Evolutionary conservation across 2,113 vertebrate species (phyloP), one percentile per base, ranked within the genome.

Genomic region (Phalacrocorax aristotelis): DNA sequence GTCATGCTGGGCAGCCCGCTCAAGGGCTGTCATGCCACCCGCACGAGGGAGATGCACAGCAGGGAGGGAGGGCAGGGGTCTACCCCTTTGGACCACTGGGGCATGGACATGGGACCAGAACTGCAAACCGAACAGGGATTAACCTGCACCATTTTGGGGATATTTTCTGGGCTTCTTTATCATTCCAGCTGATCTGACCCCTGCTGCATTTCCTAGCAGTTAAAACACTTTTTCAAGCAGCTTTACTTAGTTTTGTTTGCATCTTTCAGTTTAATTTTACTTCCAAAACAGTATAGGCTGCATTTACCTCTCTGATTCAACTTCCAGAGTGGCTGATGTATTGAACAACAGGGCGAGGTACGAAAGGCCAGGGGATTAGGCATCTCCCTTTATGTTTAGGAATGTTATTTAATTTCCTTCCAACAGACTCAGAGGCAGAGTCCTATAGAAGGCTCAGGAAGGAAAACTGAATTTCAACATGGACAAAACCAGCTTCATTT

Each of bases 361-460:
- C 55, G 58, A 94, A 89, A 95, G n/a, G 19, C 49, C 25, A 57
- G 26, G 36, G 75, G 70, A 91, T 95, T 90, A 90, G 26, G 18
- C 62, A 94, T 76, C 77, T 85, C 54, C 30, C 34, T 95, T 92
- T 82, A 78, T 87, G 54, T 76, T 87, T 94, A 86, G 92, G 85
- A 91, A 95, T 94, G 79, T 19, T 88, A 83, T 62, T 92, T 83
- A 93, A 94, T 96, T 96, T 96, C 38, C 36, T 60, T 94, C n/a
- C 49, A 93, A 66, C 40, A 70, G 58, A 51, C n/a, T 80, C n/a
- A 74, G 27, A 77, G 26, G 21, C 42, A 91, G 69, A 90, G 34
- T 90, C 27, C 36, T 85, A 9, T 7, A 46, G 58, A 90, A 66
- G 36, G 26, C 18, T 74, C 51, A 70, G 80, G 54, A 94, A 80